These are phyloP conservation scores for Valencia hispanica DNA, from an alignment of 2,797 vertebrate genomes.

Conservation along the genomic window DNA sequence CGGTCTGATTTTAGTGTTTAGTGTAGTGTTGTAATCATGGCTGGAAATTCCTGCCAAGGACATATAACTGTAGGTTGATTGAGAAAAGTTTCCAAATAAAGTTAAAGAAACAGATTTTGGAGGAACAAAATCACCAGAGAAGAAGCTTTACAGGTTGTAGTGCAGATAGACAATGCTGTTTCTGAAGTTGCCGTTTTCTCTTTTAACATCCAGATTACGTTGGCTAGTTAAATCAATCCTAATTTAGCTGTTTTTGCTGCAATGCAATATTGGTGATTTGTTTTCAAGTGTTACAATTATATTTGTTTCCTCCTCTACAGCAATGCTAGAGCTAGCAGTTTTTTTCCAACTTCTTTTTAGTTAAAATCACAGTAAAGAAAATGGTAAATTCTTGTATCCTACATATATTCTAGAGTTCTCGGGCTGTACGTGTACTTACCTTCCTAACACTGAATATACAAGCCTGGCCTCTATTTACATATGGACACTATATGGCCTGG, in stretches of 20 bases:
- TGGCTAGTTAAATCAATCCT: not conserved
- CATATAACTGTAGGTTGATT: not conserved
- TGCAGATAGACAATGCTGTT: not conserved
- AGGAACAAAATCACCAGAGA: not conserved
- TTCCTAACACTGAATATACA: not conserved
- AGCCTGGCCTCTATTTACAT: no score
- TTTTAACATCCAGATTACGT: no score
- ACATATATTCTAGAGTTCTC: not conserved
- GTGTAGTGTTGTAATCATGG: not conserved
- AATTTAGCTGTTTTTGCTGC: not conserved
- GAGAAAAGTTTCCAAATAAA: not conserved
- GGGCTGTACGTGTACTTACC: not conserved
- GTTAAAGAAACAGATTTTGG: slow-evolving; percentile 1
- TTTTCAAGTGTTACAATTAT: not conserved
- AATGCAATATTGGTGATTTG: not conserved
- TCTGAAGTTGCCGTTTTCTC: not conserved
- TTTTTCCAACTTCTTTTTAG: not conserved
- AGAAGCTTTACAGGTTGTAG: not conserved
- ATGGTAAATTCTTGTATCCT: not conserved
- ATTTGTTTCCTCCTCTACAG: not conserved
- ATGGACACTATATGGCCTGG: no score
- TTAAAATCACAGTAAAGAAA: not conserved
- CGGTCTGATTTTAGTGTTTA: not conserved
- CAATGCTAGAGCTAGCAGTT: not conserved
- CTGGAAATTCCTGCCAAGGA: not conserved